A percentile compares a stretch with the other conserved stretches of the same genome.
Evolutionary conservation across 2,888 invertebrate genomes (phyloP).

Genomic region (Bombyx huttoni): DNA sequence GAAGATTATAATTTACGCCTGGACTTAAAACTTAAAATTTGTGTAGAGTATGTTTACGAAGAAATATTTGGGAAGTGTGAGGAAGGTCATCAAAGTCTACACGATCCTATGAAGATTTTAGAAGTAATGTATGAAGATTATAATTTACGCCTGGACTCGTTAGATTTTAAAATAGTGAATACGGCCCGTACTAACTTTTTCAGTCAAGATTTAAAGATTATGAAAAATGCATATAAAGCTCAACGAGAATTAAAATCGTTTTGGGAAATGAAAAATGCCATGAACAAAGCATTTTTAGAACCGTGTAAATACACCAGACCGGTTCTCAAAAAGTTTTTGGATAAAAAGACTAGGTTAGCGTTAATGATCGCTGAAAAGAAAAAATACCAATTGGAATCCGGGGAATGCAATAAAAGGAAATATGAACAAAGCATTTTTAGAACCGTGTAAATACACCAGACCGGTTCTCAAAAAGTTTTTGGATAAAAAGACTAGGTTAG

Average conservation of each 20-base stretch:
- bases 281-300: slow-evolving; percentile 57
- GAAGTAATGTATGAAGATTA: slow-evolving; percentile 62
- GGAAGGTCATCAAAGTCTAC: slow-evolving; percentile 53
- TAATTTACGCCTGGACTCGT: slow-evolving; percentile 48
- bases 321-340: slow-evolving; percentile 37
- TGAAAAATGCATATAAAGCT: slow-evolving; percentile 52
- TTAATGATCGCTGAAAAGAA: slow-evolving; percentile 30
- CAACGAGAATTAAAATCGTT: slow-evolving; percentile 53
- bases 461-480: slow-evolving; percentile 41
- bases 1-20: slow-evolving; percentile 56
- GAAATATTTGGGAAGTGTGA: slow-evolving; percentile 61
- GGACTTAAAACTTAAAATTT: slow-evolving; percentile 59
- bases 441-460: slow-evolving; percentile 37
- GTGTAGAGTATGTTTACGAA: slow-evolving; percentile 62
- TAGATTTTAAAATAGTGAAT: slow-evolving; percentile 56
- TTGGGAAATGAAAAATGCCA: slow-evolving; percentile 55
- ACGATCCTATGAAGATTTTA: slow-evolving; percentile 60
- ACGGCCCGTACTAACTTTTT: slow-evolving; percentile 55
- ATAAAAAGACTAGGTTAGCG: slow-evolving; percentile 38
- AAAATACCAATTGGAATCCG: slow-evolving; percentile 18
- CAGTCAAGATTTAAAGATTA: slow-evolving; percentile 54
- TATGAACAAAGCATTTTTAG: slow-evolving; percentile 58
- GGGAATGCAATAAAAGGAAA: slow-evolving; percentile 41
- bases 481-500: slow-evolving; percentile 40
- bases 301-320: slow-evolving; percentile 40